phyloP scores from a whole-genome alignment of 2,888 invertebrate species.

The Agriopis marginaria region DNA sequence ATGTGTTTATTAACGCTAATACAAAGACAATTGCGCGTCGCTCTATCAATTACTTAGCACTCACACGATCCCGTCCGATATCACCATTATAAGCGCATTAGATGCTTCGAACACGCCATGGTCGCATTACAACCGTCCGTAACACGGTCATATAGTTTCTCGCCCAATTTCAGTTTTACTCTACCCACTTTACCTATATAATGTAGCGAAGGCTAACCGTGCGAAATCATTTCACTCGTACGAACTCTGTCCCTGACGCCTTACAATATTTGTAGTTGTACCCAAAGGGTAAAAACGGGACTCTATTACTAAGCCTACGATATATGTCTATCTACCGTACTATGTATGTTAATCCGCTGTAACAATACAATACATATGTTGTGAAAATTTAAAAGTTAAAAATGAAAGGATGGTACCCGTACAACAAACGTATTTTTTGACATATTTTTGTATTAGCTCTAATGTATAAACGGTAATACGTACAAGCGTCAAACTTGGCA shows the following conservation, averaged over 20 bases:
- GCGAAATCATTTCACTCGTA: conserved; percentile 57
- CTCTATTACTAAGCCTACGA: too few species aligned
- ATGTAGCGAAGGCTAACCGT: conserved; percentile 54
- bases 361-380: too few species aligned
- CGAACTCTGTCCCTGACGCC: conserved; percentile 30
- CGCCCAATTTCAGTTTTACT: conserved; percentile 79
- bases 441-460: too few species aligned
- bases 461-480: too few species aligned
- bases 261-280: conserved; percentile 48
- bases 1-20: conserved; percentile 70
- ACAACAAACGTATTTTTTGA: too few species aligned
- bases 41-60: conserved; percentile 83
- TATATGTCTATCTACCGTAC: too few species aligned
- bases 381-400: too few species aligned
- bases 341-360: too few species aligned
- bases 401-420: too few species aligned
- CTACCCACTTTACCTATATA: conserved; percentile 46
- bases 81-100: conserved; percentile 82
- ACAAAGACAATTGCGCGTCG: conserved; percentile 70
- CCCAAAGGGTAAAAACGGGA: too few species aligned
- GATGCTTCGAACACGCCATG: conserved; percentile 79
- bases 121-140: conserved; percentile 76
- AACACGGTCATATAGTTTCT: conserved; percentile 84
- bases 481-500: too few species aligned
- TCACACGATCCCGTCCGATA: conserved; percentile 72